Percentiles rank a stretch among this genome's conserved stretches.
These are phyloP conservation scores for Oncorhynchus mykiss DNA, from an alignment of 2,113 vertebrate species.

Conservation along the genomic window DNA sequence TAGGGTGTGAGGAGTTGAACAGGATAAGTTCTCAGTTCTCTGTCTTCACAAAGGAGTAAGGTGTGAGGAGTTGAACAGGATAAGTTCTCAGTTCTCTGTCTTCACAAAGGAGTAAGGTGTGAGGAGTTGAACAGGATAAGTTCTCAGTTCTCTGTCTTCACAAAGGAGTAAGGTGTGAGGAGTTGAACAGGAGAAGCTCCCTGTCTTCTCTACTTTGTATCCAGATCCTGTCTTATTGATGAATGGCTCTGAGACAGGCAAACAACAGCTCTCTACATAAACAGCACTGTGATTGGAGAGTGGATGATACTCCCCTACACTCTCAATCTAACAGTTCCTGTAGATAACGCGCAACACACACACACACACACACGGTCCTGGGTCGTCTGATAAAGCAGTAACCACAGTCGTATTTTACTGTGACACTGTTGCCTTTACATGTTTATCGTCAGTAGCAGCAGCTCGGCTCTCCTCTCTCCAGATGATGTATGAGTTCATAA, in stretches of 20 bases:
- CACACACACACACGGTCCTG: neutral
- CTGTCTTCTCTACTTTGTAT: neutral
- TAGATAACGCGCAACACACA: neutral
- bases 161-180: too few species aligned
- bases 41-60: too few species aligned
- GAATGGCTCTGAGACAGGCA: neutral
- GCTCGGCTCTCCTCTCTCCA: conserved; percentile 21
- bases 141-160: too few species aligned
- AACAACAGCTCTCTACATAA: conserved; percentile 1
- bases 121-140: too few species aligned
- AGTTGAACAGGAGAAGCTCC: neutral
- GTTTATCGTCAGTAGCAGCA: conserved; percentile 24
- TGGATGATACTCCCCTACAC: conserved; percentile 6
- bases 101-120: too few species aligned
- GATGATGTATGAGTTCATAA: conserved; percentile 60
- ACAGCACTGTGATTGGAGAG: conserved; percentile 18
- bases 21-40: too few species aligned
- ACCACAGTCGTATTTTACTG: conserved; percentile 49
- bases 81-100: too few species aligned
- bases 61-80: too few species aligned
- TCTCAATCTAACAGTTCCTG: conserved; percentile 5
- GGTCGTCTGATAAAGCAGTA: neutral
- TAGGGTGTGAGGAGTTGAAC: too few species aligned
- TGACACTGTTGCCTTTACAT: conserved; percentile 55
- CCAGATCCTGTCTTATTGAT: conserved; percentile 12